Conservation (phyloP, 2,113 vertebrate species). For the Zingel zingel region DNA sequence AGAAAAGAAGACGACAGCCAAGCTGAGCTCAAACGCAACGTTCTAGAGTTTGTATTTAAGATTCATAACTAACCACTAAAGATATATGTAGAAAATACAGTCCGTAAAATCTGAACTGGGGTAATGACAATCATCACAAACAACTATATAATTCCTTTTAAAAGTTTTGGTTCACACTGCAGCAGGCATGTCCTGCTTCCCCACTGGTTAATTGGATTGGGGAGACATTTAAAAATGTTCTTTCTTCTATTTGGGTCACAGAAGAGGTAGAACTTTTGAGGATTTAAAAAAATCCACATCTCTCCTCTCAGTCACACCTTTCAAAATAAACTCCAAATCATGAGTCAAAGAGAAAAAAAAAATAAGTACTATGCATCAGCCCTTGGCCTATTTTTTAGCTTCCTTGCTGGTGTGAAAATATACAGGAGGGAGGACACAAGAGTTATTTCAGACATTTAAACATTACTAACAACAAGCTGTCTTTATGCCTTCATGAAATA, state of each 20-base stretch:
- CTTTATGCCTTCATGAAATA: not conserved
- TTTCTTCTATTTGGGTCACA: constrained; percentile 39
- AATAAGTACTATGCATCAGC: not conserved
- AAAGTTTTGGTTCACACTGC: not conserved
- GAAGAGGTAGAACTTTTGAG: constrained; percentile 14
- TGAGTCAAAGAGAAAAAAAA: constrained; percentile 5
- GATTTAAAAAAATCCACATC: constrained; percentile 43
- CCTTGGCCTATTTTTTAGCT: constrained; percentile 14
- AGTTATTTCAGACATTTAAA: constrained; percentile 2
- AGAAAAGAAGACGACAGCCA: constrained; percentile 19
- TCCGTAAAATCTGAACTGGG: not conserved
- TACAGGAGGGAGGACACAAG: not conserved
- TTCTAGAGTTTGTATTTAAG: not conserved
- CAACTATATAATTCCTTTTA: not conserved
- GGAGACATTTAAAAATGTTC: not conserved
- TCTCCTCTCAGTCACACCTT: constrained; percentile 45
- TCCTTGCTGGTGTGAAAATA: not conserved
- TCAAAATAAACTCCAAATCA: constrained; percentile 40
- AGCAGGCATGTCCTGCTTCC: not conserved
- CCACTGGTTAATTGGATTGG: constrained; percentile 26
- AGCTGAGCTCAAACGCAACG: constrained; percentile 9
- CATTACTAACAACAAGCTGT: constrained; percentile 19
- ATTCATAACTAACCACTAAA: constrained; percentile 8
- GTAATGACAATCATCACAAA: not conserved
- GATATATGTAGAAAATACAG: not conserved